Percentiles rank a stretch among this genome's conserved stretches.
These are phyloP conservation scores for Andrena dorsata DNA, from an alignment of 2,888 invertebrate species.

Conservation along the genomic window DNA sequence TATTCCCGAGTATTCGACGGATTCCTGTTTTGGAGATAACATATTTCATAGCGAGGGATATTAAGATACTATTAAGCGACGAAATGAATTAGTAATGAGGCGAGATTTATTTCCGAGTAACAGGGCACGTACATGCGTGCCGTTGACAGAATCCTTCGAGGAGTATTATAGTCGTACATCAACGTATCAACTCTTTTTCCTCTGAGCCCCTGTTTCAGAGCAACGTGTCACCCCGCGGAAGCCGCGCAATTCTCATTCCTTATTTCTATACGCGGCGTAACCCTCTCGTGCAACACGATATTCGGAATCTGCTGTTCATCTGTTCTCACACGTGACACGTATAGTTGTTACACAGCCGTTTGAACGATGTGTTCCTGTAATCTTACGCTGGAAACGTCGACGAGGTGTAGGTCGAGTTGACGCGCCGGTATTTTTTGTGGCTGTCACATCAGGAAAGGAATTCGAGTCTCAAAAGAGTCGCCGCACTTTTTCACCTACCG, in stretches of 20 bases:
- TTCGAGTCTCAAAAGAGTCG: constrained; percentile 15
- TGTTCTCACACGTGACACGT: constrained; percentile 69
- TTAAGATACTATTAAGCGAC: constrained; percentile 27
- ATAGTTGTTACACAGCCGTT: constrained; percentile 55
- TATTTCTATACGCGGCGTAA: constrained; percentile 43
- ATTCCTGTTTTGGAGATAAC: neutral
- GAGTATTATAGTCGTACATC: neutral
- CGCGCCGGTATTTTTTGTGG: constrained; percentile 27
- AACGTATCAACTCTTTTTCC: neutral
- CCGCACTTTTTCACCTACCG: constrained; percentile 17
- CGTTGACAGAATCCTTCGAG: neutral
- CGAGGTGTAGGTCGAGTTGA: constrained; percentile 23
- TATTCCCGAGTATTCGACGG: neutral
- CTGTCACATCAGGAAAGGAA: constrained; percentile 17
- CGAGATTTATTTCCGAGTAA: neutral
- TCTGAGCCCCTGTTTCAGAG: neutral
- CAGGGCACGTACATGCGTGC: neutral
- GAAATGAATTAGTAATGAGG: constrained; percentile 30
- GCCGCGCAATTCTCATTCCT: constrained; percentile 34
- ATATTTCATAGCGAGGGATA: constrained; percentile 33
- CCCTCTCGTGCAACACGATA: constrained; percentile 70
- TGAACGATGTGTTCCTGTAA: constrained; percentile 73
- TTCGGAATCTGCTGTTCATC: constrained; percentile 69
- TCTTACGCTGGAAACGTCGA: constrained; percentile 57
- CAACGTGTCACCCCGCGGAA: constrained; percentile 16